Base-by-base conservation (phyloP, 1,140 invertebrate genomes). In the Drosophila asahinai region DNA sequence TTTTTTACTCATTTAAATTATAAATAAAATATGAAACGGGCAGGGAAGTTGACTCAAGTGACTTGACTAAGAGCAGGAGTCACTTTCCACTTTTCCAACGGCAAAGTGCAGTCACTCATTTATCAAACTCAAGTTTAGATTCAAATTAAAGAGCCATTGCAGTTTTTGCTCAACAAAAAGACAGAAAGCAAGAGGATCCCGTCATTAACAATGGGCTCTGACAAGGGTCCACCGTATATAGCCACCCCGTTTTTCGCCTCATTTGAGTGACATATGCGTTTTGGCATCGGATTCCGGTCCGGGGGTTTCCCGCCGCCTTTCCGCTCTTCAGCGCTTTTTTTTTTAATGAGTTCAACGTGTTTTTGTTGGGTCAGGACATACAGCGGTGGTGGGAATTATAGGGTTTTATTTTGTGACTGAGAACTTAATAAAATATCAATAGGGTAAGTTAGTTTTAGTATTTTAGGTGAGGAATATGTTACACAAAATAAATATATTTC, bases 331-430 rank as follows among this genome's bases (percentile, higher is more conserved):
- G 66, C 38, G 40, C 49, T 62, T 61, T 79, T 79, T 40, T 70
- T 77, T 81, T 83, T 91, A 91, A 91, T 91, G 84, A 91, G 80
- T 78, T 78, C 82, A 91, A 86, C 84, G 89, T 66, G 66, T 43
- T 68, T 66, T 67, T 45, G 25, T 17, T 45, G 55, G 17, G 7
- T 48, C 30, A 22, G 65, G 45, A 43, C 9, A 12, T 14, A 71
- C 67, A 67, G 15, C 22, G 30, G 30, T 7, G 63, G 33, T 40
- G 0, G n/a, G 5, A 15, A 15, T 25, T 25, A 5, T 59, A 48
- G 33, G 9, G 8, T 25, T 25, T 25, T 25, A 25, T 25, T 25
- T 25, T 25, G 22, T 25, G 22, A 25, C 22, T 25, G 22, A 33
- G 8, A 33, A 33, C 8, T 33, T 33, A 33, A 33, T 33, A 11